These are phyloP conservation scores for Ricordea florida DNA, from an alignment of 92 coral and sea anemone species.

Conservation along the genomic window DNA sequence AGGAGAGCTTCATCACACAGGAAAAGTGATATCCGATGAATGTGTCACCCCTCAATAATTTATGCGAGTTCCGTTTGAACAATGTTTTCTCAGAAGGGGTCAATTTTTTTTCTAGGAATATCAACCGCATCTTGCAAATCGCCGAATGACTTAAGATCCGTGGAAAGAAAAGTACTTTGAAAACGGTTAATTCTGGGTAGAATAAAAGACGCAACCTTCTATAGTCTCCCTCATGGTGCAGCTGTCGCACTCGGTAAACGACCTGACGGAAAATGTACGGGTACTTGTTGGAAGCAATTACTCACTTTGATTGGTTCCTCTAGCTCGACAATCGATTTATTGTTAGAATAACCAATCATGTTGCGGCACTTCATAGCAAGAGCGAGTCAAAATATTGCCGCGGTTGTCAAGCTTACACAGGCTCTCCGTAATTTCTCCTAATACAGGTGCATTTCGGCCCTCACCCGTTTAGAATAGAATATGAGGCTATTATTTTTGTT, in stretches of 20 bases:
- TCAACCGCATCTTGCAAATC: neutral
- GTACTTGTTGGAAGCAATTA: neutral
- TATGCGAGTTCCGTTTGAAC: constrained; percentile 4
- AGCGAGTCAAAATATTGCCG: constrained; percentile 75
- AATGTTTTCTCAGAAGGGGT: neutral
- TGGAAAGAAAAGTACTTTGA: neutral
- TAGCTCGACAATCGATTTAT: neutral
- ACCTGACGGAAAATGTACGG: constrained; percentile 1
- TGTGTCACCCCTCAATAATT: constrained; percentile 57
- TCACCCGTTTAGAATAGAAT: constrained; percentile 97
- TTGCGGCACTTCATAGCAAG: constrained; percentile 22
- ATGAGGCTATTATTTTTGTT: constrained; percentile 92
- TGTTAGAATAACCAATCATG: constrained; percentile 61
- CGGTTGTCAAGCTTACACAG: constrained; percentile 59
- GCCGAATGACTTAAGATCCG: neutral
- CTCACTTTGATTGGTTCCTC: constrained; percentile 26
- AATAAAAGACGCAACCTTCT: too few relatives aligned
- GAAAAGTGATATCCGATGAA: constrained; percentile 56
- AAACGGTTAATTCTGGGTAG: too few relatives aligned
- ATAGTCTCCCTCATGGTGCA: too few relatives aligned
- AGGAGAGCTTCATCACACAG: constrained; percentile 16
- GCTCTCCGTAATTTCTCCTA: constrained; percentile 27
- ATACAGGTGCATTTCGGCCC: constrained; percentile 79
- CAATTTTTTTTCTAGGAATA: neutral
- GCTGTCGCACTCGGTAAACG: too few relatives aligned